Base-by-base conservation (phyloP, 2,797 vertebrate species). In the Sebastolobus alascanus region DNA sequence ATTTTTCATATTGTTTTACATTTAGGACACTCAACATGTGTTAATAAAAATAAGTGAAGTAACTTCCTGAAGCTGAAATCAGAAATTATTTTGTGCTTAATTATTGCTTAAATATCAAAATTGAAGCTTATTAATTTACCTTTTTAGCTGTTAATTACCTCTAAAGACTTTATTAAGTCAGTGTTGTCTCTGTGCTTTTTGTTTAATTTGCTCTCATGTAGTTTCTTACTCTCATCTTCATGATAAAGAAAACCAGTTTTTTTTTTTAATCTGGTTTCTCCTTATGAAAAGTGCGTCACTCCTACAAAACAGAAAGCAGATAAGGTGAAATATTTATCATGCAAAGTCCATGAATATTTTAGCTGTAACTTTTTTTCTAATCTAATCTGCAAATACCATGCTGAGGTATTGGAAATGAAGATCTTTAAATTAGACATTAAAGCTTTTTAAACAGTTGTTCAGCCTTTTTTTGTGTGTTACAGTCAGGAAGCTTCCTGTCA, bases 251-350 rank as follows among this genome's bases (percentile, higher is more conserved):
- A 33, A 31, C 20, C 0, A 2, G 11, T 52, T 56, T 56, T 18
- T 20, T 29, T 20, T 56, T 18, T 20, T 29, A 12, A 31, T 46
- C 27, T 50, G 11, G 14, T 46, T 6, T 9, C 16, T 11, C 2
- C 18, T 20, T n/a, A 1, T 35, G 1, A 61, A 72, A 75, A 72
- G 38, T 55, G 61, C 56, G 59, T 77, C 67, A 84, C 29, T 59
- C 8, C 22, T 16, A 22, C 33, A 56, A 60, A 71, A 75, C 25
- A 31, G 66, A 37, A 38, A 73, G 73, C 3, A 27, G 0, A 66
- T 1, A 5, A 40, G 31, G 8, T 3, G 5, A 50, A 2, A 68
- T 35, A 8, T 7, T 22, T 50, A 1, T 35, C 20, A n/a, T 0
- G 31, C 31, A 9, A 10, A 25, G 3, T 0, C 7, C n/a, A 27